A percentile compares a stretch with the other conserved stretches of the same genome.
These are phyloP conservation scores for Dioctria linearis DNA, from an alignment of 2,888 invertebrate species.

Conservation along the genomic window DNA sequence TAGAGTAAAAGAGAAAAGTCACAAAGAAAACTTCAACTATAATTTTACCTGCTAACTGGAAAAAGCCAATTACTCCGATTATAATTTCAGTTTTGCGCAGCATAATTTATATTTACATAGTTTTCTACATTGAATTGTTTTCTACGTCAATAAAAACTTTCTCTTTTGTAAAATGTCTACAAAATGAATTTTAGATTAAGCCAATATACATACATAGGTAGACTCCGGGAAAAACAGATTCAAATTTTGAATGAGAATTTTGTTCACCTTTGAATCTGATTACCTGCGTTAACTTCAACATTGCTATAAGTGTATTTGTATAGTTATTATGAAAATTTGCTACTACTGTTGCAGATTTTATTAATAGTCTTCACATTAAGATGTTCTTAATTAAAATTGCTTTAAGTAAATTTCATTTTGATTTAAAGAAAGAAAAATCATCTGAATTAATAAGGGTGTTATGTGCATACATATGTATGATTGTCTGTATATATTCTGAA, in stretches of 20 bases:
- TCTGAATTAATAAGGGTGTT: background rate
- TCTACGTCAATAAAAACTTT: slow-evolving; percentile 41
- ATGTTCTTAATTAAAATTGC: slow-evolving; percentile 39
- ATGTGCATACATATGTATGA: no score
- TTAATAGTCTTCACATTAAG: slow-evolving; percentile 30
- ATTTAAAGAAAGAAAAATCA: background rate
- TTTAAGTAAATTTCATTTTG: background rate
- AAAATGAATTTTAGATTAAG: slow-evolving; percentile 35
- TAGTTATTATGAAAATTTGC: background rate
- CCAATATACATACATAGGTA: background rate
- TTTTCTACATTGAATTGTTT: slow-evolving; percentile 21
- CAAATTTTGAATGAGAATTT: background rate
- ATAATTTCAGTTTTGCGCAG: slow-evolving; percentile 36
- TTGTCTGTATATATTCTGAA: no score
- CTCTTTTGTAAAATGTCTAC: slow-evolving; percentile 7
- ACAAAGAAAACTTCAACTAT: no score
- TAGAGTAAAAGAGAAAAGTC: no score
- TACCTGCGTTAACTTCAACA: no score
- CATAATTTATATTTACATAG: slow-evolving; percentile 12
- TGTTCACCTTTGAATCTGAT: background rate
- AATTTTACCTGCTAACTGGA: no score
- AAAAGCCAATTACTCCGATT: slow-evolving; percentile 28
- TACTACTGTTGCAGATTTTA: slow-evolving; percentile 25
- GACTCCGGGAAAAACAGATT: slow-evolving; percentile 9
- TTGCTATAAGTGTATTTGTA: background rate